Percentiles rank a stretch among this genome's conserved stretches.
Evolutionary conservation across 2,797 vertebrate species (phyloP).

Genomic region (Platyrinchus mystaceus): DNA sequence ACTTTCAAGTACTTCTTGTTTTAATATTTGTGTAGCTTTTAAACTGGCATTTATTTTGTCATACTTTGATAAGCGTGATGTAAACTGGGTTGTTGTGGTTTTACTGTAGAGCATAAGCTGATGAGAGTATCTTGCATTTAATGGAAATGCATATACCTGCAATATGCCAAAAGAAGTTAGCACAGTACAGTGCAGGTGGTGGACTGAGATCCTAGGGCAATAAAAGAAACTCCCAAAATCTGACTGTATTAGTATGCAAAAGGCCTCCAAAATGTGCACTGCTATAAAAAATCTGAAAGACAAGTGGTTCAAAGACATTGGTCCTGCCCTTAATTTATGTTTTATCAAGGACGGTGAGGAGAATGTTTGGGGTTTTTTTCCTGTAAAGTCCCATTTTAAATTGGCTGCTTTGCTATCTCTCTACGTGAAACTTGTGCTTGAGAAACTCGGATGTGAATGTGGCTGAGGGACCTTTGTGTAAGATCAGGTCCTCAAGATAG

Average conservation of each 20-base stretch:
- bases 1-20: background rate
- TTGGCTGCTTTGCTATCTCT: background rate
- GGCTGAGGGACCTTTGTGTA: background rate
- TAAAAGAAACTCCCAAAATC: background rate
- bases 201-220: background rate
- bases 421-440: background rate
- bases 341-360: background rate
- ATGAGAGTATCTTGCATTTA: background rate
- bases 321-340: background rate
- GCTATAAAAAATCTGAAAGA: background rate
- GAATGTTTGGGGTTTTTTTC: background rate
- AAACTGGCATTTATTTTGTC: background rate
- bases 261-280: background rate
- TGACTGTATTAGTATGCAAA: background rate
- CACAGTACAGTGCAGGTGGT: background rate
- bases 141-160: background rate
- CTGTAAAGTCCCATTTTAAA: background rate
- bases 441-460: background rate
- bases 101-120: background rate
- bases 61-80: background rate
- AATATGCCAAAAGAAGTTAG: background rate
- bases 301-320: rapidly evolving
- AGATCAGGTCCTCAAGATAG: background rate
- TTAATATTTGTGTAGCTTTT: background rate
- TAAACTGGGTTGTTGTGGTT: background rate